phyloP scores from a whole-genome alignment of 2,888 invertebrate genomes.

The Melangyna quadrimaculata region DNA sequence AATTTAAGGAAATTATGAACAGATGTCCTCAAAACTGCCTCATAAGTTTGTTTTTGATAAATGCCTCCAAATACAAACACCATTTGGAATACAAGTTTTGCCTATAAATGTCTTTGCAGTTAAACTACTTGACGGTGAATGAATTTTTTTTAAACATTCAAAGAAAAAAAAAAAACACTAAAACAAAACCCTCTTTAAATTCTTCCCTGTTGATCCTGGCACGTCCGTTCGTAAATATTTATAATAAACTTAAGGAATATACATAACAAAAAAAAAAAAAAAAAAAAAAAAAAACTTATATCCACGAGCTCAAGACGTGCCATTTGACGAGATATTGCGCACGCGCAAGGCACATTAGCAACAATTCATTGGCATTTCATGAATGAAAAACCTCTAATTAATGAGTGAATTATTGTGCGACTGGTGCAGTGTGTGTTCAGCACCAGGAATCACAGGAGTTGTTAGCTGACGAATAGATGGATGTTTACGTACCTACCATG shows the following conservation, averaged over 20 bases:
- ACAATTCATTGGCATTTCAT: conserved; percentile 69
- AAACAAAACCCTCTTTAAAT: background rate
- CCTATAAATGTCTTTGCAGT: conserved; percentile 44
- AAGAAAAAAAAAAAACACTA: no score
- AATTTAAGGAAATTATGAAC: no score
- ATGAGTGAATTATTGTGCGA: conserved; percentile 67
- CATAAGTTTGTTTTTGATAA: background rate
- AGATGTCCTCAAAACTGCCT: background rate
- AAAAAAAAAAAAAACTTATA: conserved; percentile 9
- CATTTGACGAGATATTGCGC: conserved; percentile 67
- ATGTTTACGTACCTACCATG: no score
- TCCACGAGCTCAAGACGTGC: conserved; percentile 42
- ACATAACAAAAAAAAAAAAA: background rate
- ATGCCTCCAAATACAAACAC: conserved; percentile 6
- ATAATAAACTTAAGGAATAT: background rate
- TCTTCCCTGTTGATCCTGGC: conserved; percentile 14
- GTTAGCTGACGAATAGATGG: conserved; percentile 29
- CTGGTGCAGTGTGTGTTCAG: conserved; percentile 29
- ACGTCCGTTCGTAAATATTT: conserved; percentile 29
- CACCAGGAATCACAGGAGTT: conserved; percentile 26
- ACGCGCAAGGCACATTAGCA: conserved; percentile 65
- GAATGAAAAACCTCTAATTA: conserved; percentile 70
- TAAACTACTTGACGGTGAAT: conserved; percentile 42
- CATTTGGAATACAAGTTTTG: conserved; percentile 8
- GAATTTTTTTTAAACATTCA: conserved; percentile 1